Percentiles rank a stretch among this genome's conserved stretches.
Evolutionary conservation across 2,888 invertebrate species (phyloP).

Genomic region (Cloeon dipterum): DNA sequence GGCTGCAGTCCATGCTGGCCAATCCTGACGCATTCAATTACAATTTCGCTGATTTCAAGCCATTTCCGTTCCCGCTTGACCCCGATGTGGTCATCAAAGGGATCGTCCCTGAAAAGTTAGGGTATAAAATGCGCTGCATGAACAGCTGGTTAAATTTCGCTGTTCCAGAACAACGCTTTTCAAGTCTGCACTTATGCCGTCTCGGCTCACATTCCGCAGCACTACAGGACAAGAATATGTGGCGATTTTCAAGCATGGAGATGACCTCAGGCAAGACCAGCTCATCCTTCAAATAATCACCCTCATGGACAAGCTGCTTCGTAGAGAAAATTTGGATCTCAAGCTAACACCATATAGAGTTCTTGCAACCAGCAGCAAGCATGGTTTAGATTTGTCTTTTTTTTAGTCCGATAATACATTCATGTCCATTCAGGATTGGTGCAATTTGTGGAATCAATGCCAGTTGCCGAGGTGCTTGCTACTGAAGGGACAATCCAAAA

Average conservation of each 20-base stretch:
- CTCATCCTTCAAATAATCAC: conserved; percentile 94
- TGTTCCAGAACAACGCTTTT: conserved; percentile 57
- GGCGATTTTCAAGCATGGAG: conserved; percentile 94
- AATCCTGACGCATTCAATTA: conserved; percentile 62
- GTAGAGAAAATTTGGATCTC: conserved; percentile 87
- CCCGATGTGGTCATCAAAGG: conserved; percentile 74
- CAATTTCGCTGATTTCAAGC: conserved; percentile 75
- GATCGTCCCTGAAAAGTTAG: conserved; percentile 55
- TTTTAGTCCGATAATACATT: background rate
- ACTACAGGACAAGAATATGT: conserved; percentile 65
- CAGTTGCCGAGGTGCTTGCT: conserved; percentile 77
- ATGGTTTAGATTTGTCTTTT: conserved; percentile 38
- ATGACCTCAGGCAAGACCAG: conserved; percentile 93
- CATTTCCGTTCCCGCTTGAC: conserved; percentile 84
- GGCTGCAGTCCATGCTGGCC: conserved; percentile 58
- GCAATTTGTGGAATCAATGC: conserved; percentile 80
- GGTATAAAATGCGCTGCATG: background rate
- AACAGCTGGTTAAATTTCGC: no score
- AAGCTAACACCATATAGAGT: conserved; percentile 91
- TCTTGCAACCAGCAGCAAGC: conserved; percentile 83
- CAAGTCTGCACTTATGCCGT: conserved; percentile 93
- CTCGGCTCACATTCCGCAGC: conserved; percentile 68
- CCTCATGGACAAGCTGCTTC: conserved; percentile 85
- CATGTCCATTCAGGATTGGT: no score
- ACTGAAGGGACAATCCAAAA: conserved; percentile 77